Evolutionary conservation across 2,113 vertebrate genomes (phyloP).

Genomic region (Tragelaphus imberbis): DNA sequence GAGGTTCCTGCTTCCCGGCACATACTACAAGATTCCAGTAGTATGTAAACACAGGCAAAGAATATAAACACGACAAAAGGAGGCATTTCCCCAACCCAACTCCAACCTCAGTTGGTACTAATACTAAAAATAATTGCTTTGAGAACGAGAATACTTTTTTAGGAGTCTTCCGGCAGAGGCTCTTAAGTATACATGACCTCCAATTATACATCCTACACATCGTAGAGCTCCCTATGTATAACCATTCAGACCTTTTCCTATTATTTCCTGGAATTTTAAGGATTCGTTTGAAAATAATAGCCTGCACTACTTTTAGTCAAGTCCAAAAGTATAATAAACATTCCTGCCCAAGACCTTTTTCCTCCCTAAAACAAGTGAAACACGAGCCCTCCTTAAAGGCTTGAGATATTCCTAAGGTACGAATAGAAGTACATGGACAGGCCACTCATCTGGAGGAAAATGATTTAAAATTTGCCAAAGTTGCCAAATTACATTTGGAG

Average conservation of each 20-base stretch:
- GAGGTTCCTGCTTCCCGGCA: background rate
- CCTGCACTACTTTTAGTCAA: background rate
- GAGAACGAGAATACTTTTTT: background rate
- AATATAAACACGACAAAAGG: background rate
- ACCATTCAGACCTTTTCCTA: background rate
- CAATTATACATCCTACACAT: background rate
- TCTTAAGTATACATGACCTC: background rate
- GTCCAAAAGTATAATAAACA: conserved; percentile 13
- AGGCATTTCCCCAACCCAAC: background rate
- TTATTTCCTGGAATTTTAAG: conserved; percentile 14
- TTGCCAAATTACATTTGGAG: background rate
- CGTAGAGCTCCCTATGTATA: background rate
- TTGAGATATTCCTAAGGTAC: background rate
- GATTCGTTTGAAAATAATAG: background rate
- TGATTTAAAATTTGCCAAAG: background rate
- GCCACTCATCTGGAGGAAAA: background rate
- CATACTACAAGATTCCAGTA: background rate
- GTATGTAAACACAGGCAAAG: background rate
- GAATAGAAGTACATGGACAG: conserved; percentile 20
- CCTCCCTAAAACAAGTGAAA: conserved; percentile 42
- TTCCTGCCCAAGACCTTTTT: background rate
- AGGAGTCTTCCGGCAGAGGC: background rate
- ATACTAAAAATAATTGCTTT: conserved; percentile 7
- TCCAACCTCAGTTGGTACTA: background rate
- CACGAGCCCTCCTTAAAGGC: background rate